A percentile compares a stretch with the other conserved stretches of the same genome.
phyloP scores from a whole-genome alignment of 2,797 vertebrate species.

The Rhabdomys pumilio region DNA sequence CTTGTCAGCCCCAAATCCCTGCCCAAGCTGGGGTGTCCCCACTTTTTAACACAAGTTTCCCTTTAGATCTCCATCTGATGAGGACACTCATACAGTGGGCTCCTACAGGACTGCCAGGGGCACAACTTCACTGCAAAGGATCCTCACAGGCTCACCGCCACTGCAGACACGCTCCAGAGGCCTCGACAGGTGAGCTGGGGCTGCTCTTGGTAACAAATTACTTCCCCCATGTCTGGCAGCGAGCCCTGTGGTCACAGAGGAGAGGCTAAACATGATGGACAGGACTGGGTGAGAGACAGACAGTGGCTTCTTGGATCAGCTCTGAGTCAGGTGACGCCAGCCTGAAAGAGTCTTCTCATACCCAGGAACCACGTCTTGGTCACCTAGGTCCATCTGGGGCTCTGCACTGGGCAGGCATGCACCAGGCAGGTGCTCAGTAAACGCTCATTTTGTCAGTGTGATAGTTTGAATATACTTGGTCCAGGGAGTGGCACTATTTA shows the following conservation, averaged over 20 bases:
- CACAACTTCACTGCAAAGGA: neutral
- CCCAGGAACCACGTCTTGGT: neutral
- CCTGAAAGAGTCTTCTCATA: neutral
- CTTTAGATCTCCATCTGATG: accelerated
- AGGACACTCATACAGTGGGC: conserved; percentile 38
- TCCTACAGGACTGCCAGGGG: neutral
- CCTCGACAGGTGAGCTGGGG: neutral
- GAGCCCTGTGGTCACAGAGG: neutral
- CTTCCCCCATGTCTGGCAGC: neutral
- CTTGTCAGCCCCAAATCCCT: conserved; percentile 60
- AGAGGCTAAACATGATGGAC: neutral
- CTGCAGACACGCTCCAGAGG: neutral
- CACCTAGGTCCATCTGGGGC: neutral
- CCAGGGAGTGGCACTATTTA: neutral
- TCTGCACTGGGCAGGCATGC: neutral
- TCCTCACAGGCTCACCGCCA: conserved; percentile 25
- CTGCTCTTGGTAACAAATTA: neutral
- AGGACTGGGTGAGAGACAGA: neutral
- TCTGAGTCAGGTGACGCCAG: neutral
- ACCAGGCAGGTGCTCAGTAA: neutral
- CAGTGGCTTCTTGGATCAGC: neutral
- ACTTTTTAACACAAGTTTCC: conserved; percentile 60
- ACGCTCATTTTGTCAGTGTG: neutral
- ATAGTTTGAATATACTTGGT: neutral
- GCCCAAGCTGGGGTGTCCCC: conserved; percentile 9